phyloP scores from a whole-genome alignment of 2,113 vertebrate genomes.

The Vidua macroura region DNA sequence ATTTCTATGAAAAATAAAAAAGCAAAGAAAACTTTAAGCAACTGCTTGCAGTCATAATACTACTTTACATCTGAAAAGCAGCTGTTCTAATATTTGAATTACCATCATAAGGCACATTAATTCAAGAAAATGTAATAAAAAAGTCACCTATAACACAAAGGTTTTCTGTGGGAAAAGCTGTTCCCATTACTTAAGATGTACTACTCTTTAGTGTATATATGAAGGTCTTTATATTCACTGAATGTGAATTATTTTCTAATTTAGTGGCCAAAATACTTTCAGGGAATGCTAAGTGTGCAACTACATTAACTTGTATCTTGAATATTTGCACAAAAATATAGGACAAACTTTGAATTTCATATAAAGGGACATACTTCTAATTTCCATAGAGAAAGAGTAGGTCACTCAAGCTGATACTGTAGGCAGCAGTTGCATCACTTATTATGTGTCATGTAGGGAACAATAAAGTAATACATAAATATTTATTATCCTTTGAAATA shows the following conservation, averaged over 20 bases:
- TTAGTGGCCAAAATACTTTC: neutral
- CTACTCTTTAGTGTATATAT: neutral
- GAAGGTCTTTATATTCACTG: neutral
- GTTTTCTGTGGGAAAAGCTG: constrained; percentile 37
- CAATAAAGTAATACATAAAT: neutral
- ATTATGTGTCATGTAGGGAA: neutral
- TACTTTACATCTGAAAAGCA: neutral
- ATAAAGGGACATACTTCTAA: neutral
- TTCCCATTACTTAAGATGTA: constrained; percentile 19
- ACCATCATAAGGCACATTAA: constrained; percentile 5
- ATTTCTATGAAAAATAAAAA: neutral
- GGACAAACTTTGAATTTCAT: neutral
- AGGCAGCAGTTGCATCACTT: neutral
- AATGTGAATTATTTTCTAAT: neutral
- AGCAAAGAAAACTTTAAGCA: neutral
- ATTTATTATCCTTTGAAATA: neutral
- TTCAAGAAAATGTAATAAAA: constrained; percentile 19
- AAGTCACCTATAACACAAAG: constrained; percentile 6
- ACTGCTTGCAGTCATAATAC: neutral
- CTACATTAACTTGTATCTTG: neutral
- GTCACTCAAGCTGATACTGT: neutral
- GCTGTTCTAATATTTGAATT: constrained; percentile 30
- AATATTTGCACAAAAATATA: neutral
- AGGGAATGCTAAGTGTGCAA: constrained; percentile 8
- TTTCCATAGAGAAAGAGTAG: neutral